phyloP scores from a whole-genome alignment of 92 coral and sea anemone genomes.

The Epizoanthus stellaris region DNA sequence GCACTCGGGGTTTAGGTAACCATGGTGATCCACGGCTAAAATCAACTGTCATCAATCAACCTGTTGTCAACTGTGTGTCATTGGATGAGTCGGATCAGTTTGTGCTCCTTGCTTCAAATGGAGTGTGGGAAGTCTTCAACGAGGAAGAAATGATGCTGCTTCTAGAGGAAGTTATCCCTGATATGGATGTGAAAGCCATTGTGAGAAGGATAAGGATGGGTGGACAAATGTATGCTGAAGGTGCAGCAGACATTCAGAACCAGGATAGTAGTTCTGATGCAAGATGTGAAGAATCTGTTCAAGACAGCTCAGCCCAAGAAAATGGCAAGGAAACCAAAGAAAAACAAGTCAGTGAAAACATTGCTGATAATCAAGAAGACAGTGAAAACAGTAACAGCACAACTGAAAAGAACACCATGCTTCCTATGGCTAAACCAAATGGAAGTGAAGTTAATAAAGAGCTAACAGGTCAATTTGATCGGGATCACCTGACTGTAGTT shows the following conservation, averaged over 20 bases:
- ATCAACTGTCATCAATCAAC: conserved; percentile 73
- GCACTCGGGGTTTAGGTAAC: conserved; percentile 95
- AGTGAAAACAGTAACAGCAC: neutral
- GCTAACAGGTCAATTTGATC: neutral
- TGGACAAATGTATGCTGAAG: conserved; percentile 31
- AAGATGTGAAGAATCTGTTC: neutral
- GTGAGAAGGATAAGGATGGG: conserved; percentile 68
- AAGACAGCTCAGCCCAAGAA: neutral
- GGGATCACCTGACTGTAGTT: neutral
- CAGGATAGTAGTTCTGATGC: conserved; percentile 6
- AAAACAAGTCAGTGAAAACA: neutral
- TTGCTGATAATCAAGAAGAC: neutral
- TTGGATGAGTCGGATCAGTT: conserved; percentile 81
- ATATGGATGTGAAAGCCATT: conserved; percentile 76
- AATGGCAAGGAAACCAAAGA: neutral
- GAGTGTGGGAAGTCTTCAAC: conserved; percentile 93
- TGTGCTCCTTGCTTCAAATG: conserved; percentile 83
- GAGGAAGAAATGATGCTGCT: conserved; percentile 87
- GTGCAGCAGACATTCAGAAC: neutral
- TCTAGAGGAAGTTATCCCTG: conserved; percentile 86
- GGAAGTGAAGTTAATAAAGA: neutral
- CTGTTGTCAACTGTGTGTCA: conserved; percentile 76
- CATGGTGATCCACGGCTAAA: conserved; percentile 95
- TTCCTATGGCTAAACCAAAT: neutral
- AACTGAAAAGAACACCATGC: neutral